phyloP scores from a whole-genome alignment of 2,113 vertebrate species.

The Entomyzon cyanotis region DNA sequence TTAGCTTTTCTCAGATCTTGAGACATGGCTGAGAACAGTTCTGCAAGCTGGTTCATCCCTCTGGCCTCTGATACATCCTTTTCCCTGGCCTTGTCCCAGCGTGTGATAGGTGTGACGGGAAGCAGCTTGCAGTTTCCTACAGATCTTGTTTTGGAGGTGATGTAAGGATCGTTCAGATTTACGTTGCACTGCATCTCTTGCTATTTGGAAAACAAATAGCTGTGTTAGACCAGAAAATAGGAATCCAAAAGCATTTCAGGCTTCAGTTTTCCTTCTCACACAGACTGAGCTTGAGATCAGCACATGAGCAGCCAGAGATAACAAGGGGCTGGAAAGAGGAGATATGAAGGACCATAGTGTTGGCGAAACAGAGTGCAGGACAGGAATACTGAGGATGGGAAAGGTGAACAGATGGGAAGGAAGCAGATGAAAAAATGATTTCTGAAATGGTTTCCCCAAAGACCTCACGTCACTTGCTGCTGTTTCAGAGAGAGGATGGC shows the following conservation, averaged over 20 bases:
- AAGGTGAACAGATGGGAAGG: neutral
- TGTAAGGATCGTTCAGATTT: neutral
- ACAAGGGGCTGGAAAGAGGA: neutral
- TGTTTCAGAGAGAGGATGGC: rapidly evolving
- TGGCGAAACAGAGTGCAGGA: neutral
- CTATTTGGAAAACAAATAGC: neutral
- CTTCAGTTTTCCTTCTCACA: neutral
- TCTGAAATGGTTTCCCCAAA: neutral
- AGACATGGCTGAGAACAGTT: neutral
- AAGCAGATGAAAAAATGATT: neutral
- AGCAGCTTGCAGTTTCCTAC: neutral
- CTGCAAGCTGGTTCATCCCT: neutral
- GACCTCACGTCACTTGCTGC: neutral
- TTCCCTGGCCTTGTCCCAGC: rapidly evolving
- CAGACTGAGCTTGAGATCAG: neutral
- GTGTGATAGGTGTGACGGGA: neutral
- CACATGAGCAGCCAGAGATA: neutral
- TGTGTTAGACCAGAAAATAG: neutral
- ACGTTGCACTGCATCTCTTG: neutral
- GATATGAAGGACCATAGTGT: rapidly evolving
- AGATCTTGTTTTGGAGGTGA: neutral
- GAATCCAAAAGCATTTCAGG: neutral
- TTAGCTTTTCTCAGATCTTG: neutral
- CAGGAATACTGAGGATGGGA: neutral
- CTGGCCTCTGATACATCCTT: neutral